A percentile compares a stretch with the other conserved stretches of the same genome.
Conservation (phyloP, 2,797 vertebrate species). For the Antennarius maculatus region DNA sequence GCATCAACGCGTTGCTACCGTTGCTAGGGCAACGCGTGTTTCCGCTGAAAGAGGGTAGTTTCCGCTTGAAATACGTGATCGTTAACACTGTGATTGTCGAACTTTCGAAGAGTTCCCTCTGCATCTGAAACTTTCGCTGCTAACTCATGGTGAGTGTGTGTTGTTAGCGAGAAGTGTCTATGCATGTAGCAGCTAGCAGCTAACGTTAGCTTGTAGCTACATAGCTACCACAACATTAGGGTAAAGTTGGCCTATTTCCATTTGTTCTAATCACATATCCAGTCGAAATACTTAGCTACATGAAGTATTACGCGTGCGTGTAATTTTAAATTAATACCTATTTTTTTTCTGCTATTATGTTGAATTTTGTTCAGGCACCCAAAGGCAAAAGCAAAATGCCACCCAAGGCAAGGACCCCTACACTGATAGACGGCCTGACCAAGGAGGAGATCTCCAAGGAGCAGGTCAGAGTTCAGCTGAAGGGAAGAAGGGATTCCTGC, state of each 20-base stretch:
- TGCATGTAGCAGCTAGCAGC: neutral
- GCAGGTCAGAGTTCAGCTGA: slow-evolving; percentile 53
- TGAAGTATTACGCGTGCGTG: too few species aligned
- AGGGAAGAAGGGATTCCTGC: neutral
- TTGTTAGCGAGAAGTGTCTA: too few species aligned
- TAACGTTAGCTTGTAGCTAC: slow-evolving; percentile 1
- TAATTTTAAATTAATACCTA: too few species aligned
- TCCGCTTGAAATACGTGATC: accelerated
- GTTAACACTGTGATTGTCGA: neutral
- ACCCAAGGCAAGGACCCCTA: slow-evolving; percentile 49
- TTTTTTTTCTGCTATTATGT: neutral
- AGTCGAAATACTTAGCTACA: neutral
- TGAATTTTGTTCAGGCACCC: slow-evolving; percentile 54
- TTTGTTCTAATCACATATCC: neutral
- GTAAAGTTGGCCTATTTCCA: neutral
- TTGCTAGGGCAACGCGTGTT: slow-evolving; percentile 13
- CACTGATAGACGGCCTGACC: slow-evolving; percentile 67
- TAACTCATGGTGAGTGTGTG: slow-evolving; percentile 27
- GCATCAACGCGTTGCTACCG: neutral
- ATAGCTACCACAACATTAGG: neutral
- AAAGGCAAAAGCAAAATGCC: slow-evolving; percentile 61
- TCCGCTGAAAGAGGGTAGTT: neutral
- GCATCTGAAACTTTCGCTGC: neutral
- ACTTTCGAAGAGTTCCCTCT: neutral
- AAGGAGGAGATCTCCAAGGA: slow-evolving; percentile 71